A percentile compares a stretch with the other conserved stretches of the same genome.
phyloP scores from a whole-genome alignment of 2,113 vertebrate species.

The Ptychochromis oligacanthus region DNA sequence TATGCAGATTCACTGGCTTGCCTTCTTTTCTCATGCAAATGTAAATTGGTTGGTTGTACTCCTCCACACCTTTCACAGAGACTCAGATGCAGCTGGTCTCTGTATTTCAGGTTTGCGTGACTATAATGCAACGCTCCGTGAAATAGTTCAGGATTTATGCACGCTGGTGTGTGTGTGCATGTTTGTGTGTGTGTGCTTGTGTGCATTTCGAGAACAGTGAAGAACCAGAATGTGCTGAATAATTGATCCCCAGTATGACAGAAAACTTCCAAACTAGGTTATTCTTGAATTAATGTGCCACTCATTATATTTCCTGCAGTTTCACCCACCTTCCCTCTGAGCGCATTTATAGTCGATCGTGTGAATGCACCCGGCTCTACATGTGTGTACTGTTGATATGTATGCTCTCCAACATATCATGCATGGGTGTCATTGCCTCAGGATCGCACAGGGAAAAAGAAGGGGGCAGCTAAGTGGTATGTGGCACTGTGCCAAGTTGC shows the following conservation, averaged over 20 bases:
- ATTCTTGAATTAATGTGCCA: conserved; percentile 23
- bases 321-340: neutral
- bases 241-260: conserved; percentile 34
- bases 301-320: neutral
- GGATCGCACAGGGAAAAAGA: neutral
- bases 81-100: conserved; percentile 35
- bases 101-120: conserved; percentile 42
- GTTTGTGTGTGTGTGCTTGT: conserved; percentile 10
- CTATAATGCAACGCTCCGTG: conserved; percentile 24
- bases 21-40: conserved; percentile 68
- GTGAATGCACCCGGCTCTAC: neutral
- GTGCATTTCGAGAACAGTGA: neutral
- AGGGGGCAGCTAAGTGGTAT: neutral
- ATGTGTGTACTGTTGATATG: conserved; percentile 30
- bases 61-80: conserved; percentile 39
- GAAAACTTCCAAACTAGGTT: conserved; percentile 65
- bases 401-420: conserved; percentile 7
- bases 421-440: conserved; percentile 36
- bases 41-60: conserved; percentile 32
- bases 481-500: conserved; percentile 49
- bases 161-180: conserved; percentile 7
- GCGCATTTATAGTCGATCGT: neutral
- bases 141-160: conserved; percentile 53
- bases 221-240: conserved; percentile 35
- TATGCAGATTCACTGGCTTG: conserved; percentile 51